Conservation (phyloP, 2,888 invertebrate species). For the Conus canariensis region DNA sequence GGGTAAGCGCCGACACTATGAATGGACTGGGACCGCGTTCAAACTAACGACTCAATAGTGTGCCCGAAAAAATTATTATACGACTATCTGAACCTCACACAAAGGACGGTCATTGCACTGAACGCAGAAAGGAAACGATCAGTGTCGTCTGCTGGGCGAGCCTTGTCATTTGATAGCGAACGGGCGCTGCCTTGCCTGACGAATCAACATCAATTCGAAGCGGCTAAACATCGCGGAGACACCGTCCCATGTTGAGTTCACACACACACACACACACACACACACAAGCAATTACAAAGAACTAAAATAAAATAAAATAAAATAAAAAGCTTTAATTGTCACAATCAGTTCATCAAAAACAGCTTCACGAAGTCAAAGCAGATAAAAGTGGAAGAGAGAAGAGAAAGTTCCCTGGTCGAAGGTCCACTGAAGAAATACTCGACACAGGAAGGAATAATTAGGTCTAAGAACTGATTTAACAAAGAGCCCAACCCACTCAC, state of each 20-base stretch:
- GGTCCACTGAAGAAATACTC: too few species aligned
- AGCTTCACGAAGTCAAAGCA: too few species aligned
- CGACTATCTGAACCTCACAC: too few species aligned
- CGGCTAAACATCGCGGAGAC: not conserved
- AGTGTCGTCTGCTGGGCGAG: not conserved
- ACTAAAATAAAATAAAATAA: not conserved
- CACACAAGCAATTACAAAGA: not conserved
- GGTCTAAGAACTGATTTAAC: too few species aligned
- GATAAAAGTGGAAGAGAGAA: too few species aligned
- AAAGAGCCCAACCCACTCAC: not conserved
- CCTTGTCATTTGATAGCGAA: not conserved
- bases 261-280: too few species aligned
- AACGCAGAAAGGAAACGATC: not conserved
- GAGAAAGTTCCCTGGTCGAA: too few species aligned
- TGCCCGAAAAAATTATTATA: slow-evolving; percentile 16
- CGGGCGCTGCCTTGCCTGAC: not conserved
- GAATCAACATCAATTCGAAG: not conserved
- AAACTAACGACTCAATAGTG: not conserved
- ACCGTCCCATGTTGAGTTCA: not conserved
- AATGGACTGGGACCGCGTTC: slow-evolving; percentile 5
- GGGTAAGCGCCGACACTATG: slow-evolving; percentile 20
- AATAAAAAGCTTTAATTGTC: not conserved
- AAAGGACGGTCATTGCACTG: not conserved
- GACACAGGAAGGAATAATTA: too few species aligned
- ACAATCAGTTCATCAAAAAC: too few species aligned